Percentiles rank a stretch among this genome's conserved stretches.
These are phyloP conservation scores for Lithosia quadra DNA, from an alignment of 2,888 invertebrate genomes.

Conservation along the genomic window DNA sequence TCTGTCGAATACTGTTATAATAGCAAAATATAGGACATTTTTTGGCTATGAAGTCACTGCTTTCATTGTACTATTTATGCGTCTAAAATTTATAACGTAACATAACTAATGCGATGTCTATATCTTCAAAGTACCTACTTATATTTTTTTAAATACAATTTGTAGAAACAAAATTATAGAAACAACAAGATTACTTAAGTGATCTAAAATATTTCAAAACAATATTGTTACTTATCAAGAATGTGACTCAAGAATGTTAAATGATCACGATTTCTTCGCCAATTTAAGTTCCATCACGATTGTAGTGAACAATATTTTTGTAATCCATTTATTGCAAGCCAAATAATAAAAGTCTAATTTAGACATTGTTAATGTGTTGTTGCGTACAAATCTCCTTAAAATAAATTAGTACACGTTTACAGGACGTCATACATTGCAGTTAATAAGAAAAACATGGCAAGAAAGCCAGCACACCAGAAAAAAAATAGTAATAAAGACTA, in stretches of 20 bases:
- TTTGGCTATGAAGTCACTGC: no score
- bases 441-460: conserved; percentile 26
- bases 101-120: not conserved
- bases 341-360: not conserved
- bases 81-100: not conserved
- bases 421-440: not conserved
- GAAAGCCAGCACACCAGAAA: conserved; percentile 71
- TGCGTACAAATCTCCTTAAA: not conserved
- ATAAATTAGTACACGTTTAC: conserved; percentile 9
- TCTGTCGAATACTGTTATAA: no score
- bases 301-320: conserved; percentile 2
- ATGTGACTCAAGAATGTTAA: not conserved
- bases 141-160: not conserved
- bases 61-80: no score
- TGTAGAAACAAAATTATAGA: not conserved
- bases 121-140: not conserved
- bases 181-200: not conserved
- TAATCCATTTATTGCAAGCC: conserved; percentile 38
- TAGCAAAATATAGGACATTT: no score
- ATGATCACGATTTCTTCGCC: conserved; percentile 2
- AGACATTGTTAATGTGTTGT: not conserved
- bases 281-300: conserved; percentile 4
- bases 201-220: not conserved
- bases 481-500: conserved; percentile 66
- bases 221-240: not conserved